Evolutionary conservation across 2,113 vertebrate species (phyloP).

Genomic region (Leptodactylus fuscus): DNA sequence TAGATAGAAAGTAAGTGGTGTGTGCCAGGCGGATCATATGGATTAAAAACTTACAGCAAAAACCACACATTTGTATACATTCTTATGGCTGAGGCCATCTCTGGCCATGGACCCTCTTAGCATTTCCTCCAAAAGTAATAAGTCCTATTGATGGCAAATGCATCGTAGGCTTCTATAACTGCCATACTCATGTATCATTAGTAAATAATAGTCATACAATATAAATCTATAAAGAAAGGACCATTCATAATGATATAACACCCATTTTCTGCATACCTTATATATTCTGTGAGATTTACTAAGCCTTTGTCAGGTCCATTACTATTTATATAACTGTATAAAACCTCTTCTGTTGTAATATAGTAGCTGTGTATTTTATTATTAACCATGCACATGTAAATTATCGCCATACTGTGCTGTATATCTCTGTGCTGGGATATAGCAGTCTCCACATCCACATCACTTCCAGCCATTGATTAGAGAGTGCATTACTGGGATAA

Average conservation of each 20-base stretch:
- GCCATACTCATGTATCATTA: not conserved
- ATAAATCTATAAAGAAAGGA: not conserved
- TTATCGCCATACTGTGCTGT: not conserved
- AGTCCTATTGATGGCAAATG: too few species aligned
- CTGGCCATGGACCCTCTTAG: too few species aligned
- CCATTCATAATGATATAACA: not conserved
- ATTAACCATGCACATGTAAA: not conserved
- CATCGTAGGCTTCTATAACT: not conserved
- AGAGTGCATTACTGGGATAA: constrained; percentile 56
- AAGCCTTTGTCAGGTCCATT: not conserved
- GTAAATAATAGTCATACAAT: not conserved
- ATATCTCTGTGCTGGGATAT: not conserved
- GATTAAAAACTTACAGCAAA: too few species aligned
- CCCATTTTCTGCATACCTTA: not conserved
- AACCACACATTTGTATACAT: too few species aligned
- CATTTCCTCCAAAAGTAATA: too few species aligned
- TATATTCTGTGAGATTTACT: not conserved
- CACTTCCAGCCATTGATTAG: constrained; percentile 51
- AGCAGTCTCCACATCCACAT: not conserved
- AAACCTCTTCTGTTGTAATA: too few species aligned
- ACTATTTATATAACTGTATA: not conserved
- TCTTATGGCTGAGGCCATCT: too few species aligned
- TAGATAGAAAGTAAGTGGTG: too few species aligned
- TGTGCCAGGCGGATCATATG: too few species aligned
- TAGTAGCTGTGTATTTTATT: not conserved